Conservation (phyloP, 2,113 vertebrate species). For the Saccopteryx leptura region DNA sequence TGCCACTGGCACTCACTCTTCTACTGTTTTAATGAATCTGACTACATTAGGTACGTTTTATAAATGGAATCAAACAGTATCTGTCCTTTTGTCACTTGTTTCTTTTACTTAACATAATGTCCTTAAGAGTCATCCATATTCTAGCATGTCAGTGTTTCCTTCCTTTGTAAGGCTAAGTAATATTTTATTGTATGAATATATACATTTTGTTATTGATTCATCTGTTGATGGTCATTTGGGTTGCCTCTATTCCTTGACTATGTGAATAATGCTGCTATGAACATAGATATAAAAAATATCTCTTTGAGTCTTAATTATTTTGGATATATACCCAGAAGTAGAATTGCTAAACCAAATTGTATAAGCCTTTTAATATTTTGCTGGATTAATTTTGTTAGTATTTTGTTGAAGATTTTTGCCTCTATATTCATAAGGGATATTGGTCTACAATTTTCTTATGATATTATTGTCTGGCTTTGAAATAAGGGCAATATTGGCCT, state of each 20-base stretch:
- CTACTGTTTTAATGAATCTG: conserved; percentile 1
- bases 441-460: conserved; percentile 10
- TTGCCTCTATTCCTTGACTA: not conserved
- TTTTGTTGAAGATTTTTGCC: conserved; percentile 31
- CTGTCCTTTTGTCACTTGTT: conserved; percentile 9
- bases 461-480: not conserved
- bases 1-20: not conserved
- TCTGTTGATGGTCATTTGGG: not conserved
- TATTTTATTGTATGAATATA: not conserved
- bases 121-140: not conserved
- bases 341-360: not conserved
- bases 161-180: not conserved
- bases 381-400: conserved; percentile 41
- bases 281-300: not conserved
- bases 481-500: not conserved
- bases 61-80: not conserved
- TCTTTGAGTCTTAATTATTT: conserved; percentile 23
- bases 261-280: not conserved
- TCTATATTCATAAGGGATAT: conserved; percentile 22
- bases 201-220: conserved; percentile 5
- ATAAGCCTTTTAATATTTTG: not conserved
- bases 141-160: not conserved
- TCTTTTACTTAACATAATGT: conserved; percentile 41
- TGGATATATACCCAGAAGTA: not conserved
- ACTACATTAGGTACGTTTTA: not conserved